Evolutionary conservation across 1,140 invertebrate species (phyloP).

Genomic region (Drosophila mayri): DNA sequence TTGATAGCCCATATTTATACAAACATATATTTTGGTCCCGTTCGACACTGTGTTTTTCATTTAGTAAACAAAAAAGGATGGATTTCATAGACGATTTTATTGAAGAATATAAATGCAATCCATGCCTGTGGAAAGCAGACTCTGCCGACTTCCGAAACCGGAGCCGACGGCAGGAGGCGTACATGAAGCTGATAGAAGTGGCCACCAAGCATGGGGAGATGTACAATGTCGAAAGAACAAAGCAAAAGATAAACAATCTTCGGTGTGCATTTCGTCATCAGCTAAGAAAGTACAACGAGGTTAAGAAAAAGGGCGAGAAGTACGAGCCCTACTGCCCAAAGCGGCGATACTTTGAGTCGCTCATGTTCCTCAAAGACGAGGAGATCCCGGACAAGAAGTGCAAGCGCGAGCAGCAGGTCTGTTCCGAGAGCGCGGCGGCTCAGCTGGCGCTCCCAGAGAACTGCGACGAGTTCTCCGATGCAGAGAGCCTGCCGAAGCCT

Average conservation of each 20-base stretch:
- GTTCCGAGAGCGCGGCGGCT: conserved; percentile 41
- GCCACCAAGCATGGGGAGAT: conserved; percentile 80
- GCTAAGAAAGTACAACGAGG: conserved; percentile 79
- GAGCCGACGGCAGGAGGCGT: conserved; percentile 74
- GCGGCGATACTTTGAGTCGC: conserved; percentile 78
- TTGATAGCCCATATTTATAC: conserved; percentile 87
- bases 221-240: conserved; percentile 82
- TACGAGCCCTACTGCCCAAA: conserved; percentile 83
- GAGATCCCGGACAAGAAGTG: conserved; percentile 72
- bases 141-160: conserved; percentile 78
- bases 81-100: conserved; percentile 84
- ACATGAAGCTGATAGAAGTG: conserved; percentile 79
- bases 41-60: conserved; percentile 38
- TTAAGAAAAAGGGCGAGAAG: conserved; percentile 79
- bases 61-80: conserved; percentile 79
- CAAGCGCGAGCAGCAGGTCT: conserved; percentile 59
- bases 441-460: conserved; percentile 42
- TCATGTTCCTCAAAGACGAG: conserved; percentile 82
- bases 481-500: conserved; percentile 64
- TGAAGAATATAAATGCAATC: conserved; percentile 81
- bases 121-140: conserved; percentile 83
- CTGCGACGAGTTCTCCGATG: conserved; percentile 67
- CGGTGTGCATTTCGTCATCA: conserved; percentile 83
- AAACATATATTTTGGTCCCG: conserved; percentile 38
- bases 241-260: conserved; percentile 84